These are phyloP conservation scores for Melanotaenia maccullochi DNA, from an alignment of 2,797 vertebrate species.

Conservation along the genomic window DNA sequence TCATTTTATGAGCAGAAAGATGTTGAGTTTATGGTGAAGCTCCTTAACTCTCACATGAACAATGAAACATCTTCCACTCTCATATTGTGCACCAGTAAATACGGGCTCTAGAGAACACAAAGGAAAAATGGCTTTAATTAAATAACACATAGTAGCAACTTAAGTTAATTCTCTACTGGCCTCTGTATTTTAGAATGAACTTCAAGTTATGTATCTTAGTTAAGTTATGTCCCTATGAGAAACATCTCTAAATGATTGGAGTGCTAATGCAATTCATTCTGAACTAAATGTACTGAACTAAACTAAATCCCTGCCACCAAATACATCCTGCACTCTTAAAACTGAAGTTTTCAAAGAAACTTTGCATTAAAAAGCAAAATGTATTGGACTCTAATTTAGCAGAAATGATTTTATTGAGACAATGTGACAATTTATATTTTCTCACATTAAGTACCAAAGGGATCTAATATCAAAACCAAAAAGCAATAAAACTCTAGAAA, in stretches of 20 bases:
- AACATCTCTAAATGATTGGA: background rate
- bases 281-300: background rate
- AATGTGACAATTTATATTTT: conserved; percentile 10
- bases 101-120: conserved; percentile 2
- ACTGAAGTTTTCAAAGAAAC: background rate
- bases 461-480: background rate
- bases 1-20: background rate
- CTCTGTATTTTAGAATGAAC: no score
- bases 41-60: background rate
- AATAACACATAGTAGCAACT: background rate
- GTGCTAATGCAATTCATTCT: background rate
- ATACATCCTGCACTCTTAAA: background rate
- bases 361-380: conserved; percentile 2
- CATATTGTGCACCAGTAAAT: background rate
- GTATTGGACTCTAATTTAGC: background rate
- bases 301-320: background rate
- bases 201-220: background rate
- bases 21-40: background rate
- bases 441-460: conserved; percentile 11
- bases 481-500: conserved; percentile 34
- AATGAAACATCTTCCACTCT: background rate
- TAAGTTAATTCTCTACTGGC: background rate
- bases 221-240: background rate
- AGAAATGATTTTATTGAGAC: conserved; percentile 52
- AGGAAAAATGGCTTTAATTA: background rate